These are phyloP conservation scores for Macquaria australasica DNA, from an alignment of 2,113 vertebrate species.

Conservation along the genomic window DNA sequence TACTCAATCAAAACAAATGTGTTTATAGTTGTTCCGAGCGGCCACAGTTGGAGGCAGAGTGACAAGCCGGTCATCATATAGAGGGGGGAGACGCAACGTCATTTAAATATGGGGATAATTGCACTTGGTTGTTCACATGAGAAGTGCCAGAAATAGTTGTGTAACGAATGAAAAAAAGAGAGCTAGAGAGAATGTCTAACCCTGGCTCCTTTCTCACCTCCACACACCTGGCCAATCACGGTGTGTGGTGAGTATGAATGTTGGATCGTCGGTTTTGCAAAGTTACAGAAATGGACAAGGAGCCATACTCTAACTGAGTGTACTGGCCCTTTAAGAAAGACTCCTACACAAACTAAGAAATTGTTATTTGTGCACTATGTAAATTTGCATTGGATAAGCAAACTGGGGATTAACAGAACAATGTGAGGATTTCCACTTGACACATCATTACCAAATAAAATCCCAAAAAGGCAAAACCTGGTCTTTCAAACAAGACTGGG, in stretches of 20 bases:
- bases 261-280: background rate
- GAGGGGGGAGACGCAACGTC: background rate
- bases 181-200: too few relatives aligned
- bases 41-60: background rate
- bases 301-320: background rate
- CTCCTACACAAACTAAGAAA: background rate
- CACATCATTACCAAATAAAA: background rate
- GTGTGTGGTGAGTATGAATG: background rate
- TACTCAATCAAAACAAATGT: background rate
- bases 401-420: background rate
- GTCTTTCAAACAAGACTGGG: background rate
- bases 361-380: background rate
- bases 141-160: too few relatives aligned
- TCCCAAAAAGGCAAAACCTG: background rate
- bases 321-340: background rate
- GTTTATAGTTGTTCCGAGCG: too few relatives aligned
- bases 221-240: background rate
- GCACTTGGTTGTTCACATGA: too few relatives aligned
- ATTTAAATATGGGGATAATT: background rate
- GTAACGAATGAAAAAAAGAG: too few relatives aligned
- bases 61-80: background rate
- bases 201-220: background rate
- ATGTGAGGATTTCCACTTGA: background rate
- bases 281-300: too few relatives aligned
- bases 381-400: conserved; percentile 6